Evolutionary conservation across 2,888 invertebrate species (phyloP).

Genomic region (Nomada fabriciana): DNA sequence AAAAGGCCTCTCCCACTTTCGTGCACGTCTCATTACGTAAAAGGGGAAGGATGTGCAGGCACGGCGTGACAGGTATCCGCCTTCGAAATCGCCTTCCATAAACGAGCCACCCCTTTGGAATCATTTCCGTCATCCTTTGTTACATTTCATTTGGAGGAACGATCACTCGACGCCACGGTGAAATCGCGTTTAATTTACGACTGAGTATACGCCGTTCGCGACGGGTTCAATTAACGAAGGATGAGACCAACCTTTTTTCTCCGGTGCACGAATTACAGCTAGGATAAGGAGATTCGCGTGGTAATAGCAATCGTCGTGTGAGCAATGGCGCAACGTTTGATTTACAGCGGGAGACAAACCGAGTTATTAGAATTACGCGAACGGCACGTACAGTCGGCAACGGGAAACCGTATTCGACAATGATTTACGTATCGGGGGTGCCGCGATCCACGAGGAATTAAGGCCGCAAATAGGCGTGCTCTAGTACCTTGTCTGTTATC

Average conservation of each 20-base stretch:
- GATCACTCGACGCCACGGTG: background rate
- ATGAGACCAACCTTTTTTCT: slow-evolving; percentile 2
- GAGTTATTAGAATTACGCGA: slow-evolving; percentile 78
- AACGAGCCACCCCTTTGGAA: slow-evolving; percentile 12
- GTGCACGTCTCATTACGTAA: slow-evolving; percentile 74
- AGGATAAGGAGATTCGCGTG: slow-evolving; percentile 21
- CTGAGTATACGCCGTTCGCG: background rate
- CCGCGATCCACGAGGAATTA: slow-evolving; percentile 58
- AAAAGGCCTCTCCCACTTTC: slow-evolving; percentile 78
- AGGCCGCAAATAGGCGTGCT: slow-evolving; percentile 42
- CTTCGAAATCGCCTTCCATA: slow-evolving; percentile 42
- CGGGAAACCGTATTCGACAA: slow-evolving; percentile 61
- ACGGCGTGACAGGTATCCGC: slow-evolving; percentile 45
- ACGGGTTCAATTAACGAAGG: background rate
- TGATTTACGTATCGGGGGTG: slow-evolving; percentile 65
- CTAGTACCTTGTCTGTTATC: background rate
- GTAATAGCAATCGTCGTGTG: background rate
- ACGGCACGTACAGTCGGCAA: slow-evolving; percentile 55
- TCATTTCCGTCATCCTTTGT: background rate
- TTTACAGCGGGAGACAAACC: slow-evolving; percentile 68
- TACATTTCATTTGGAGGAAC: slow-evolving; percentile 7
- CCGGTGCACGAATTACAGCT: slow-evolving; percentile 17
- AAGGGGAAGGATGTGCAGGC: slow-evolving; percentile 66
- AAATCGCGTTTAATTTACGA: slow-evolving; percentile 35
- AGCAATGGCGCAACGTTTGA: slow-evolving; percentile 46